Conservation (phyloP, 2,888 invertebrate species). For the Xylota segnis region DNA sequence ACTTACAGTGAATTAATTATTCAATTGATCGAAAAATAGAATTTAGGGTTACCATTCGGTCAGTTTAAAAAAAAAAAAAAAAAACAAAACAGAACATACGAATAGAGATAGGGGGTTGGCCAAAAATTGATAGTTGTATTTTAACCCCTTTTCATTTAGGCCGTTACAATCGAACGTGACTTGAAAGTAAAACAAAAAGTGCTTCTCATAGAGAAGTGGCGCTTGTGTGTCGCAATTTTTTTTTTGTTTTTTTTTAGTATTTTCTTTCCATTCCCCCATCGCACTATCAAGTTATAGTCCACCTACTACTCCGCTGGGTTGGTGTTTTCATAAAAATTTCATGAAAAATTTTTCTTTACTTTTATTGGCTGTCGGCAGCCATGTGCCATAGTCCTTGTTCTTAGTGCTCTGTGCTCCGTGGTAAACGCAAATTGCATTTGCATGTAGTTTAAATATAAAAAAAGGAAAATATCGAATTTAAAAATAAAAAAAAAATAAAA, state of each 20-base stretch:
- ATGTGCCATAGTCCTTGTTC: conserved; percentile 38
- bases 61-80: conserved; percentile 22
- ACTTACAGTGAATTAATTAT: conserved; percentile 36
- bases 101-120: conserved; percentile 1
- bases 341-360: conserved; percentile 15
- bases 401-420: conserved; percentile 24
- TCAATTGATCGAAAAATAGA: conserved; percentile 36
- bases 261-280: conserved; percentile 1
- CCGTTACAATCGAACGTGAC: conserved; percentile 62
- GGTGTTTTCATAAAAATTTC: conserved; percentile 36
- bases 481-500: conserved; percentile 9
- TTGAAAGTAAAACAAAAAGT: conserved; percentile 51
- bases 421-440: conserved; percentile 45
- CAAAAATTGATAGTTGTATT: conserved; percentile 35
- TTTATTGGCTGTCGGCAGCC: conserved; percentile 36
- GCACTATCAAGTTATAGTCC: conserved; percentile 8
- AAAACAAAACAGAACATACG: background rate
- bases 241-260: too few species aligned
- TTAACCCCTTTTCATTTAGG: conserved; percentile 45
- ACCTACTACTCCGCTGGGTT: conserved; percentile 1
- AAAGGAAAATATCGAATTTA: conserved; percentile 5
- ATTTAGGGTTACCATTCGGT: background rate
- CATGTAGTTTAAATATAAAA: conserved; percentile 18
- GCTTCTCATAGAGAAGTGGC: background rate
- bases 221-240: conserved; percentile 16